Evolutionary conservation across 2,113 vertebrate genomes (phyloP), one percentile per base, ranked within the genome.

Genomic region (Trematomus loennbergii): DNA sequence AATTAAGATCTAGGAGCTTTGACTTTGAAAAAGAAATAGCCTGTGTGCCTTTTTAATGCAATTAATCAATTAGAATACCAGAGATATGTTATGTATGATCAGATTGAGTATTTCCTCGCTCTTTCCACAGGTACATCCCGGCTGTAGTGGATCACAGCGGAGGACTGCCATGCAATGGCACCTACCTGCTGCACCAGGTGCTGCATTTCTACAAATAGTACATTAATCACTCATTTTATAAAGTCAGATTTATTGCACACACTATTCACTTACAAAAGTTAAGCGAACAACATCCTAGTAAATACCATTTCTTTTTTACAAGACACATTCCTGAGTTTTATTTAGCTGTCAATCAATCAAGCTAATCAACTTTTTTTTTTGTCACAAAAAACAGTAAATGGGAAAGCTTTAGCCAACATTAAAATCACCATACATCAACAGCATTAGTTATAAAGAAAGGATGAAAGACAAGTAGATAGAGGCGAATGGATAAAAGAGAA

Each of bases 151-250:
- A 99, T 90, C 98, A 99, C 86, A 97, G 96, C 0, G 96, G 95
- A 82, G 97, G 97, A 17, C 90, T 97, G 29, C 97, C 97, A 75
- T 99, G 98, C 57, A 96, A 98, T 67, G 98, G 98, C 15, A 98
- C 97, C 0, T 98, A 97, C 85, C 94, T 99, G 70, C 96, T 99
- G 80, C 98, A 99, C 90, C 98, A 99, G 97, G 98, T 99, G 96
- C 65, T 52, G 16, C 2, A 62, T n/a, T 66, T 52, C 46, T n/a
- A 17, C 54, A 20, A 2, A 57, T 64, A 10, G 10, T n/a, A 54
- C 45, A 29, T 20, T 13, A 36, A 3, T 50, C 36, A 22, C 12
- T 48, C 0, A 2, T 66, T 4, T 7, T 22, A 22, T 70, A 9
- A 29, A 61, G 6, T n/a, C n/a, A 17, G 0, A 54, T 29, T 16